Evolutionary conservation across 2,113 vertebrate genomes (phyloP).

Genomic region (Psilopsiagon aurifrons): DNA sequence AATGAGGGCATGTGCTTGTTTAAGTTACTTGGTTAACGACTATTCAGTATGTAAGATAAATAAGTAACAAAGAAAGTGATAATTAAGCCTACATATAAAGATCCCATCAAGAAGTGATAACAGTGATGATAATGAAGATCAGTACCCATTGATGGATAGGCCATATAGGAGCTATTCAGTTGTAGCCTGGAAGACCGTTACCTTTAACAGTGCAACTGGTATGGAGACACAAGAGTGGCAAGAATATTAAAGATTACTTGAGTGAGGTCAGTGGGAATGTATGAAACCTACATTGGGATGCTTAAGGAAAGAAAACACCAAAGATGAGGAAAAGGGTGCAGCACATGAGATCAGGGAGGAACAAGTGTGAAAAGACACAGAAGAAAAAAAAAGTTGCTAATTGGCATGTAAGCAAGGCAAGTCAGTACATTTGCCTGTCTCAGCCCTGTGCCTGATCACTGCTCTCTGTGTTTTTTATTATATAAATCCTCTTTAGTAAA

Average conservation of each 20-base stretch:
- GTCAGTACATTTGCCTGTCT: neutral
- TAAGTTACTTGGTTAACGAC: neutral
- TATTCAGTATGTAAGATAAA: neutral
- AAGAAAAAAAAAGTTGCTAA: accelerated
- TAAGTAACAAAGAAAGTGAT: neutral
- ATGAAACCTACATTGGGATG: neutral
- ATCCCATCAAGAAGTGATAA: neutral
- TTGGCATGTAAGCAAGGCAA: neutral
- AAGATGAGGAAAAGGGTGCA: neutral
- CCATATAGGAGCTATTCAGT: neutral
- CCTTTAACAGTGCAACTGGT: neutral
- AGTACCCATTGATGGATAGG: neutral
- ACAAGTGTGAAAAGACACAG: neutral
- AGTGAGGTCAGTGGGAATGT: neutral
- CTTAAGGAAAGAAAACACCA: neutral
- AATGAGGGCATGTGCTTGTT: neutral
- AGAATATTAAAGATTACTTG: neutral
- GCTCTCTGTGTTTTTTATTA: neutral
- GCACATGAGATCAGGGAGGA: neutral
- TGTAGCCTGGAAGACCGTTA: neutral
- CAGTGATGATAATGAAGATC: neutral
- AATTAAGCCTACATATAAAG: neutral
- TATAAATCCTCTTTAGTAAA: neutral
- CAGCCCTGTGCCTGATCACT: too few relatives aligned
- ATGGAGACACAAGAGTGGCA: neutral